Evolutionary conservation across 2,113 vertebrate genomes (phyloP).

Genomic region (Hydropotes inermis): DNA sequence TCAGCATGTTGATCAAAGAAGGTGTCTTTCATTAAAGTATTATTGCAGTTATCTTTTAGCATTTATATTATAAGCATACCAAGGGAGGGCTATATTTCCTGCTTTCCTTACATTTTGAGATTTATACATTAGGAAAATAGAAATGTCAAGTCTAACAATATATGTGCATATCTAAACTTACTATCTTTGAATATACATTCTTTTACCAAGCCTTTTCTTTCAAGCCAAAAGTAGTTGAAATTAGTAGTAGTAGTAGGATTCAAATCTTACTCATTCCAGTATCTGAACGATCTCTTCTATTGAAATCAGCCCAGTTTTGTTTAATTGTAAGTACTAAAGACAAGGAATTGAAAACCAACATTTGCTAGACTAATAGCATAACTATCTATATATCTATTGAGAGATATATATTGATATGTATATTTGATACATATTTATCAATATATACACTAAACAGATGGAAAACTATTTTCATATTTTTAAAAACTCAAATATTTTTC

Average conservation of each 20-base stretch:
- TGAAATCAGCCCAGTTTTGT: not conserved
- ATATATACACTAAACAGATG: not conserved
- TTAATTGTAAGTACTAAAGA: not conserved
- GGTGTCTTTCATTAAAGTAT: slow-evolving; percentile 18
- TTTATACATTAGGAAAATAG: not conserved
- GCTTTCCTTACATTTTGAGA: not conserved
- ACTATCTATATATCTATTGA: not conserved
- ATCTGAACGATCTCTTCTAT: not conserved
- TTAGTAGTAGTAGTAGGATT: not conserved
- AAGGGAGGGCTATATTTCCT: not conserved
- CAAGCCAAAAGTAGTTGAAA: not conserved
- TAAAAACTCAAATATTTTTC: not conserved
- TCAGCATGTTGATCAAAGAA: slow-evolving; percentile 49
- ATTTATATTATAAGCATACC: not conserved
- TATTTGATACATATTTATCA: not conserved
- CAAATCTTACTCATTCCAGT: not conserved
- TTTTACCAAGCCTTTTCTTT: not conserved
- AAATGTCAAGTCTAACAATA: not conserved
- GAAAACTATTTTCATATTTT: not conserved
- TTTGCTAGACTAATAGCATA: not conserved
- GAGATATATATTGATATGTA: not conserved
- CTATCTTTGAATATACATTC: not conserved
- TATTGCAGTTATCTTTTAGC: not conserved
- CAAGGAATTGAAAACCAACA: not conserved
- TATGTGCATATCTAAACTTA: not conserved